Percentiles rank a stretch among this genome's conserved stretches.
These are phyloP conservation scores for Argynnis bischoffii DNA, from an alignment of 2,888 invertebrate genomes.

Conservation along the genomic window DNA sequence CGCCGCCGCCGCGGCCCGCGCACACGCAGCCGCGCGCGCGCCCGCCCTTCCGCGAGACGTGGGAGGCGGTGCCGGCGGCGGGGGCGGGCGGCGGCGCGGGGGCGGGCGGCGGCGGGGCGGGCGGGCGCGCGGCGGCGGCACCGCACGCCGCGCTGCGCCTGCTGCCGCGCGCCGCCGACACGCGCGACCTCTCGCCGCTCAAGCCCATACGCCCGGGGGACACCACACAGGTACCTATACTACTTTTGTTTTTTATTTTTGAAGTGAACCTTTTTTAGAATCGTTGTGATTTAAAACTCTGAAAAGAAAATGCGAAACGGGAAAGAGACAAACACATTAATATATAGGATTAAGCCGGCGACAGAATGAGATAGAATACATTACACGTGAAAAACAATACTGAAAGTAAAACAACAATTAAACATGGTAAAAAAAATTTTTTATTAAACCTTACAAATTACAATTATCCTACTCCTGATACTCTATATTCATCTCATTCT, in stretches of 20 bases:
- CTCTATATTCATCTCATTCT: no score
- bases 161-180: slow-evolving; percentile 44
- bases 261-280: no score
- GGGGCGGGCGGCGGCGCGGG: slow-evolving; percentile 35
- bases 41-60: slow-evolving; percentile 29
- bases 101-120: slow-evolving; percentile 34
- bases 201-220: slow-evolving; percentile 43
- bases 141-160: slow-evolving; percentile 20
- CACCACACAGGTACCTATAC: slow-evolving; percentile 18
- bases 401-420: no score
- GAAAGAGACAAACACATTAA: no score
- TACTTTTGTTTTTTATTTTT: not conserved
- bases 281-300: no score
- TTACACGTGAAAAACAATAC: no score
- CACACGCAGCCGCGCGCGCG: slow-evolving; percentile 29
- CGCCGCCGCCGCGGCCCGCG: slow-evolving; percentile 35
- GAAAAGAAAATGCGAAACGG: no score
- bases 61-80: slow-evolving; percentile 45
- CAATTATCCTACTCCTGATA: no score
- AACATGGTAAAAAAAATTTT: no score
- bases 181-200: slow-evolving; percentile 47
- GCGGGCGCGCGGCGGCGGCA: slow-evolving; percentile 30
- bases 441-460: no score
- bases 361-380: no score
- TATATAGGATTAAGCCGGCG: no score